Evolutionary conservation across 2,888 invertebrate genomes (phyloP), one percentile per base, ranked within the genome.

Genomic region (Pseudolycoriella hygida): DNA sequence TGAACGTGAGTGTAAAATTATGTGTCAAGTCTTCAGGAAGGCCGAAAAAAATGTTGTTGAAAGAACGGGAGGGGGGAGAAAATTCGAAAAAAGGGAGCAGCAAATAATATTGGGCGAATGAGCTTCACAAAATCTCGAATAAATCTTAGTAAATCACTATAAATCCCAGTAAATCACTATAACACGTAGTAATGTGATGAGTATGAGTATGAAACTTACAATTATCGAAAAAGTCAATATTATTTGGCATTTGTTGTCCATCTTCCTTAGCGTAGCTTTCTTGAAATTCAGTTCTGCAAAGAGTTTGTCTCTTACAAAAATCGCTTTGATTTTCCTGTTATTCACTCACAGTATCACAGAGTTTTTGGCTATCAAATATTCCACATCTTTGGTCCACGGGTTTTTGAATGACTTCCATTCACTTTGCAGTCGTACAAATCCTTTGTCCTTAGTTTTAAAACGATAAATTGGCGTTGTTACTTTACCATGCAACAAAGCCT

Each of bases 361-460:
- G 66, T 92, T 90, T 61, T 85, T 87, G 0, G 89, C 83, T 52
- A 90, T 81, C 50, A 93, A 71, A 59, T 83, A 88, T 58, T 94
- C 93, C 49, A 89, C 79, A 57, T 93, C 93, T 65, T 89, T 89
- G 1, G 92, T 93, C 92, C 92, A 93, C 0, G 94, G 94, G 66
- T 93, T 93, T 55, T 77, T 77, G 61, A 94, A 92, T 0, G 85
- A 79, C 54, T 82, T 87, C 79, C 88, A 88, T 57, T 81, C 82
- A 49, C 88, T 89, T 57, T 81, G 80, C 14, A 93, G 63, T 44
- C 74, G 72, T 30, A 66, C 56, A 55, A 76, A 82, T 3, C 73
- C 69, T 44, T 83, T 83, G 55, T 81, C 80, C 63, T 88, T 88
- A 39, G 77, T 76, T 47, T 85, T 73, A 67, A 90, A 87, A 51